Conservation (phyloP, 2,113 vertebrate species). For the Megaptera novaeangliae region DNA sequence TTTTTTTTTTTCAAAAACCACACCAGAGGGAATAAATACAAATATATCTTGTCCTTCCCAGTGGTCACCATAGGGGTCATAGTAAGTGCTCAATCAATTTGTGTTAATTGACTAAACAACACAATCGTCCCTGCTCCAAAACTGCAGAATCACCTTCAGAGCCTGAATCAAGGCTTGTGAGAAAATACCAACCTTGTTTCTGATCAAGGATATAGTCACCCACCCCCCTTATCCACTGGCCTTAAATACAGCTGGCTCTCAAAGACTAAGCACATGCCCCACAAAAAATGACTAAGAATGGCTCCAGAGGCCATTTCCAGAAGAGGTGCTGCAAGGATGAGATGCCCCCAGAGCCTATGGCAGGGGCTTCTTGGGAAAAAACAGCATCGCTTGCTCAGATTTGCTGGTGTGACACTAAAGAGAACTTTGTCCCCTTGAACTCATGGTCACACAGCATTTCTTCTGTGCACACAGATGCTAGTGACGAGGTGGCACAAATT, state of each 20-base stretch:
- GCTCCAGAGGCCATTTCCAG: not conserved
- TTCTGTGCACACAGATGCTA: not conserved
- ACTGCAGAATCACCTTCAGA: not conserved
- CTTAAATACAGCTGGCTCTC: not conserved
- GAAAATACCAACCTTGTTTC: not conserved
- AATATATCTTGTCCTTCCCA: not conserved
- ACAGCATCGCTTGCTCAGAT: rapidly evolving
- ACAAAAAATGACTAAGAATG: not conserved
- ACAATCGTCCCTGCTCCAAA: not conserved
- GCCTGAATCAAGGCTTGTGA: not conserved
- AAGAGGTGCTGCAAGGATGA: not conserved
- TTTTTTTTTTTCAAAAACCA: not conserved
- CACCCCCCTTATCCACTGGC: not conserved
- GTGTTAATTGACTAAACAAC: not conserved
- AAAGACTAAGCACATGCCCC: not conserved
- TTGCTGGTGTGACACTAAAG: not conserved
- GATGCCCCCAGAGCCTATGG: rapidly evolving
- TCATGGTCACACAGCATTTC: not conserved
- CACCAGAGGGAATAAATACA: not conserved
- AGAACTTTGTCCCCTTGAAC: not conserved
- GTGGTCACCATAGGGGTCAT: not conserved
- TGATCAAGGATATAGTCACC: not conserved
- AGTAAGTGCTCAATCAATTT: not conserved
- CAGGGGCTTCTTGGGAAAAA: not conserved
- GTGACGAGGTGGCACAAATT: not conserved